These are phyloP conservation scores for Iselma pallidipennis DNA, from an alignment of 2,888 invertebrate species.

Conservation along the genomic window DNA sequence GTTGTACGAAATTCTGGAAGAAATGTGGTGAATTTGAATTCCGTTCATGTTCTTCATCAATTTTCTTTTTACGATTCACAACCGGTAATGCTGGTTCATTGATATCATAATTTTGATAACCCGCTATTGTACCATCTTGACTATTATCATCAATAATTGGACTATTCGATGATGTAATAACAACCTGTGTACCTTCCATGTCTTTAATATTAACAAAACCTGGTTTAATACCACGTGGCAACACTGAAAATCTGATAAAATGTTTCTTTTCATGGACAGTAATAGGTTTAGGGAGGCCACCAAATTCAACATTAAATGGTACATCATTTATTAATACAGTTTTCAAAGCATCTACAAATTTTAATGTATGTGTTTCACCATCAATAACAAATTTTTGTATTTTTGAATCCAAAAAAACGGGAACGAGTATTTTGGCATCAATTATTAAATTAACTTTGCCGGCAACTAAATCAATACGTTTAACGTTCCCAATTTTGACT, in stretches of 20 bases:
- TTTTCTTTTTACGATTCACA: constrained; percentile 29
- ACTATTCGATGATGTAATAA: constrained; percentile 6
- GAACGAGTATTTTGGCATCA: constrained; percentile 76
- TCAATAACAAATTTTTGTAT: constrained; percentile 78
- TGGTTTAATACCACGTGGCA: constrained; percentile 74
- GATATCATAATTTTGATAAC: constrained; percentile 23
- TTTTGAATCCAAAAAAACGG: constrained; percentile 82
- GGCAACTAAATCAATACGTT: constrained; percentile 79
- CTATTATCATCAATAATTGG: constrained; percentile 38
- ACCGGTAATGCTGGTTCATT: constrained; percentile 47
- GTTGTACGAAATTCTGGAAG: constrained; percentile 48
- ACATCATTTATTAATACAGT: constrained; percentile 80
- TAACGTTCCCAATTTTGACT: constrained; percentile 82
- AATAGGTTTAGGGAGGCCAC: constrained; percentile 81
- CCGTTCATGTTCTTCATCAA: constrained; percentile 26
- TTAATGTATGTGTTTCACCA: constrained; percentile 72
- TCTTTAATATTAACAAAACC: constrained; percentile 71
- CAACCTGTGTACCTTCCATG: constrained; percentile 65
- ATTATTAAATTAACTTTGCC: constrained; percentile 85
- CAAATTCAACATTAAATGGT: constrained; percentile 79
- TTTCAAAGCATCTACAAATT: constrained; percentile 77
- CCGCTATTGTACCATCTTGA: constrained; percentile 29
- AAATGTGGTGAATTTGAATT: constrained; percentile 49
- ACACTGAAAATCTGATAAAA: constrained; percentile 77
- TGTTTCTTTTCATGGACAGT: constrained; percentile 74